These are phyloP conservation scores for Emys orbicularis DNA, from an alignment of 2,797 vertebrate species.

Conservation along the genomic window DNA sequence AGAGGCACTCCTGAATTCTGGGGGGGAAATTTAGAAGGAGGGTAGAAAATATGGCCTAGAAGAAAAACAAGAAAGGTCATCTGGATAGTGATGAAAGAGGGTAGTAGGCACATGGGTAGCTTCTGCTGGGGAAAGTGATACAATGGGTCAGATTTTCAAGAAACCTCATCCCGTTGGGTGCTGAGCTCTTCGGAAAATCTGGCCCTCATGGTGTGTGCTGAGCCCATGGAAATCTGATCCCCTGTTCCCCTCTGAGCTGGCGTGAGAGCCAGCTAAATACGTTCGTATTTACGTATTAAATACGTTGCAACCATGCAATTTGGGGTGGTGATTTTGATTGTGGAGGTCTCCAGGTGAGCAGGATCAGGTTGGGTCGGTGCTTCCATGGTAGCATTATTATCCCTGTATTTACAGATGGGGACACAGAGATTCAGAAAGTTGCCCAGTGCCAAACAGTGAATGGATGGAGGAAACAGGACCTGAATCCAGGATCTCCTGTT, in stretches of 20 bases:
- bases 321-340: not conserved
- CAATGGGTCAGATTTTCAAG: not conserved
- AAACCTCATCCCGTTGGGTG: not conserved
- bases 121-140: not conserved
- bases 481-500: not conserved
- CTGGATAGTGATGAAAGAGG: not conserved
- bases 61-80: not conserved
- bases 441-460: not conserved
- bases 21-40: fast-evolving
- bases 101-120: not conserved
- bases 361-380: not conserved
- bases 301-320: not conserved
- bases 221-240: not conserved
- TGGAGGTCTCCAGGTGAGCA: not conserved
- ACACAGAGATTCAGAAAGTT: not conserved
- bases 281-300: not conserved
- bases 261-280: not conserved
- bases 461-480: not conserved
- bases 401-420: not conserved
- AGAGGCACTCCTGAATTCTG: not conserved
- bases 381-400: not conserved
- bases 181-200: not conserved
- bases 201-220: not conserved
- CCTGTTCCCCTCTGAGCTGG: not conserved
- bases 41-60: not conserved